A percentile compares a stretch with the other conserved stretches of the same genome.
phyloP scores from a whole-genome alignment of 2,797 vertebrate genomes.

The Thamnophis elegans region DNA sequence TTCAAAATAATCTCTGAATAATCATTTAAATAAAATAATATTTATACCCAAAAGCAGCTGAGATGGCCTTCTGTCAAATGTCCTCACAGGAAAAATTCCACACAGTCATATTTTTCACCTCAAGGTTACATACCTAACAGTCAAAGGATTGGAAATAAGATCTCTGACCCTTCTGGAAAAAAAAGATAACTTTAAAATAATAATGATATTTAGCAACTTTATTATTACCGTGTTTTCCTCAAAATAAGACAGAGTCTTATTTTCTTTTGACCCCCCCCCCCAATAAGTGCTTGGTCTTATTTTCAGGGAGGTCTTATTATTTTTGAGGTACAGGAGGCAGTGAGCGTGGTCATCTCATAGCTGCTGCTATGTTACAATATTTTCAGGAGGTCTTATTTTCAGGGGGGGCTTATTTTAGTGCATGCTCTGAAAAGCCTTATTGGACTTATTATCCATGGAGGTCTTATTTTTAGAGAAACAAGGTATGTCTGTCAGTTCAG shows the following conservation, averaged over 20 bases:
- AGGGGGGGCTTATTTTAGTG: no score
- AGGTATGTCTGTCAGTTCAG: background rate
- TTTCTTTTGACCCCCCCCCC: no score
- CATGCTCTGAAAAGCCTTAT: no score
- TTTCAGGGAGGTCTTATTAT: no score
- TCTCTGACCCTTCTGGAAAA: background rate
- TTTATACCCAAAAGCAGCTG: background rate
- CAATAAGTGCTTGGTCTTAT: no score
- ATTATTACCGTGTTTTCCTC: background rate
- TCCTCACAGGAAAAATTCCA: background rate
- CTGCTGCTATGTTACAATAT: no score
- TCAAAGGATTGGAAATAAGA: background rate
- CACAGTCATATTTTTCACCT: background rate
- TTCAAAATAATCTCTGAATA: background rate
- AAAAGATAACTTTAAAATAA: background rate
- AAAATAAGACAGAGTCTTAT: no score
- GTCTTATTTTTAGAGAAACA: no score
- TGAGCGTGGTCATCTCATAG: no score
- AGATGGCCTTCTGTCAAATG: background rate
- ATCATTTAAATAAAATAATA: background rate
- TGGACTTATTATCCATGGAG: no score
- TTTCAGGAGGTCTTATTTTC: no score
- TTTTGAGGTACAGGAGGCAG: no score
- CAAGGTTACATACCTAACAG: background rate
- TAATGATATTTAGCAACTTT: background rate